phyloP scores from a whole-genome alignment of 2,797 vertebrate genomes.

The Amblyopsis hoosieri region DNA sequence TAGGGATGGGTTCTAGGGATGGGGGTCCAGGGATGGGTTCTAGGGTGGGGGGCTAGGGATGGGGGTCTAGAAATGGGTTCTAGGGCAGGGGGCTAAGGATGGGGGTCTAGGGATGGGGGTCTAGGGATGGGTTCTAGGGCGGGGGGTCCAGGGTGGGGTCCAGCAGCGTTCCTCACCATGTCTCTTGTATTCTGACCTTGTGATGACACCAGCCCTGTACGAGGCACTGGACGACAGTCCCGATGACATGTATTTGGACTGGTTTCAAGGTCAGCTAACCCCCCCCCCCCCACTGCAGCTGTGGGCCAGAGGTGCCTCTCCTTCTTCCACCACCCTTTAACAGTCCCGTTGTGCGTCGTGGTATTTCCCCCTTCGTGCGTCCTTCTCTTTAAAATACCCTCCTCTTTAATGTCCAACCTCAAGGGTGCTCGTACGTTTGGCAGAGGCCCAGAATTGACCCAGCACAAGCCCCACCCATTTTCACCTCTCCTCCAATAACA shows the following conservation, averaged over 20 bases:
- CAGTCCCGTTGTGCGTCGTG: background rate
- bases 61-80: too few species aligned
- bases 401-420: background rate
- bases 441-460: background rate
- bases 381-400: background rate
- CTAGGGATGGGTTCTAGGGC: too few species aligned
- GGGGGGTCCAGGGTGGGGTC: too few species aligned
- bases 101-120: too few species aligned
- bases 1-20: too few species aligned
- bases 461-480: too few species aligned
- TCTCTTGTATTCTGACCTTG: constrained; percentile 67
- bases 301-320: constrained; percentile 11
- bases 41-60: background rate
- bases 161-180: constrained; percentile 26
- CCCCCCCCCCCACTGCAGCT: constrained; percentile 50
- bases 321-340: background rate
- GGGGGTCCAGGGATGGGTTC: too few species aligned
- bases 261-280: constrained; percentile 83
- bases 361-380: constrained; percentile 16
- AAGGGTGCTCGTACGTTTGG: too few species aligned
- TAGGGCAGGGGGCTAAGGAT: too few species aligned
- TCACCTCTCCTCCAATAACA: too few species aligned
- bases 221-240: constrained; percentile 81
- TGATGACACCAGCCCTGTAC: constrained; percentile 76
- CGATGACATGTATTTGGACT: constrained; percentile 83